Percentiles rank a stretch among this genome's conserved stretches.
Conservation (phyloP, 2,113 vertebrate species). For the Rutilus rutilus region DNA sequence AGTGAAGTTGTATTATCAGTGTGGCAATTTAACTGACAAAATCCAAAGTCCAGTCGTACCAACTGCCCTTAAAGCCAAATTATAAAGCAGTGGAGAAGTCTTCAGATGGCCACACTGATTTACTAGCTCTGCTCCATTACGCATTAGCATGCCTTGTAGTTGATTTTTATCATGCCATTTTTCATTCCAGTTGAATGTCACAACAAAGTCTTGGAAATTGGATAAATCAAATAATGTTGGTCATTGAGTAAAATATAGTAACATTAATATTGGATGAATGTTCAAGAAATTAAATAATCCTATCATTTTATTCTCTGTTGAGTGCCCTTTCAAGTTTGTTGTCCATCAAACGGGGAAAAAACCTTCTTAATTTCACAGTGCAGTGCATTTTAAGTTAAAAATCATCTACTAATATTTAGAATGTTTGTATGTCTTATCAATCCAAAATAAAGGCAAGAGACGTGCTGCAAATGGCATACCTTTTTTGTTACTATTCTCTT, state of each 20-base stretch:
- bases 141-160: not conserved
- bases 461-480: constrained; percentile 2
- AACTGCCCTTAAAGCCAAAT: not conserved
- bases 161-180: not conserved
- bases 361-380: not conserved
- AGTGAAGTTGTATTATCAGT: not conserved
- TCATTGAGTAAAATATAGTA: not conserved
- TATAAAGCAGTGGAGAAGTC: not conserved
- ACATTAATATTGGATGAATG: not conserved
- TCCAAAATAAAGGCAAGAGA: not conserved
- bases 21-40: not conserved
- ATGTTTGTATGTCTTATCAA: not conserved
- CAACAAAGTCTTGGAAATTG: not conserved
- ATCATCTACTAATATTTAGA: not conserved
- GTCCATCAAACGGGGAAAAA: not conserved
- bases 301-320: not conserved
- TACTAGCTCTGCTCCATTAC: not conserved
- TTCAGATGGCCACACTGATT: constrained; percentile 1
- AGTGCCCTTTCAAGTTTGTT: not conserved
- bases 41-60: not conserved
- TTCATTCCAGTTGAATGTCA: not conserved
- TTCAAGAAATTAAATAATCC: not conserved
- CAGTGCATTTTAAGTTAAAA: constrained; percentile 1
- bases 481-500: not conserved
- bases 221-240: not conserved